Percentiles rank a stretch among this genome's conserved stretches.
phyloP scores from a whole-genome alignment of 2,113 vertebrate species.

The Cochlearius cochlearius region DNA sequence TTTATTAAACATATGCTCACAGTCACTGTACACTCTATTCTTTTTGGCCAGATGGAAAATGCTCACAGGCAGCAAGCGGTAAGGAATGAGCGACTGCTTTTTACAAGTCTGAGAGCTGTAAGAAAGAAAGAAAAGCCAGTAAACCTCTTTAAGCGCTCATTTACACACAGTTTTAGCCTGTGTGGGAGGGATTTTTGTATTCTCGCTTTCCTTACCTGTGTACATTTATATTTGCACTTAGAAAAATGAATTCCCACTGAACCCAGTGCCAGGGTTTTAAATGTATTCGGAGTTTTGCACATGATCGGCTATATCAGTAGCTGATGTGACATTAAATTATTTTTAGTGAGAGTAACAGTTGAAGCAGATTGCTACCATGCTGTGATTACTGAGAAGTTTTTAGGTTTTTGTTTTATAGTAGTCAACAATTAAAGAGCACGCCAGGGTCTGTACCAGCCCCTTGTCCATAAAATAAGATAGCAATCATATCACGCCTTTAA shows the following conservation, averaged over 20 bases:
- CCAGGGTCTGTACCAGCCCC: background rate
- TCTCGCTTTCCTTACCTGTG: background rate
- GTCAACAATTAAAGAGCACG: slow-evolving; percentile 10
- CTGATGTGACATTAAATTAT: background rate
- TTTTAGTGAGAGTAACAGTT: slow-evolving; percentile 1
- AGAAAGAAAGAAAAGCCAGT: slow-evolving; percentile 1
- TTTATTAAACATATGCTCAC: background rate
- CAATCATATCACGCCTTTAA: slow-evolving; percentile 6
- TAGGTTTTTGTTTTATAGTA: background rate
- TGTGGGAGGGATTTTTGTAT: background rate
- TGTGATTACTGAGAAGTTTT: background rate
- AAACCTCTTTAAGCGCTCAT: background rate
- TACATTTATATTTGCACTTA: background rate
- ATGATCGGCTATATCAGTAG: slow-evolving; percentile 7
- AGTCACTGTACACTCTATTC: background rate
- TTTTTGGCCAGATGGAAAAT: background rate
- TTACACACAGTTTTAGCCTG: background rate
- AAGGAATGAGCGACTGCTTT: background rate
- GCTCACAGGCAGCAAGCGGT: background rate
- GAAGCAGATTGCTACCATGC: background rate
- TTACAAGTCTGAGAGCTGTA: background rate
- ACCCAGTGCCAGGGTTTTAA: background rate
- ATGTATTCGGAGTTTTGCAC: slow-evolving; percentile 2
- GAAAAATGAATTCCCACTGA: background rate
- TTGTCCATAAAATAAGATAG: background rate